Percentiles rank a stretch among this genome's conserved stretches.
These are phyloP conservation scores for Heliopora coerulea DNA, from an alignment of 92 coral and sea anemone genomes.

Conservation along the genomic window DNA sequence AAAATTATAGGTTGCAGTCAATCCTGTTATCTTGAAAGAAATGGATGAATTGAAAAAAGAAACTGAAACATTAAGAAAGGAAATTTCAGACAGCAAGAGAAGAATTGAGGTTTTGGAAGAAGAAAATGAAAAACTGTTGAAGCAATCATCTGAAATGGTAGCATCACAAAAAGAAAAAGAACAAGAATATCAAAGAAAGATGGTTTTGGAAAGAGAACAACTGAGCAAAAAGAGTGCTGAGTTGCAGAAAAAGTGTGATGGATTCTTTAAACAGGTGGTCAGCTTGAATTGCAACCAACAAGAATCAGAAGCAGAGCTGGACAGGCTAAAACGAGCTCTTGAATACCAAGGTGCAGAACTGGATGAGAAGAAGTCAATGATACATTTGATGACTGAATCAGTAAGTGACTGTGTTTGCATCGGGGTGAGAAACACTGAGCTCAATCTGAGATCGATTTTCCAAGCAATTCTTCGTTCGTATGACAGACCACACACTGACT, in stretches of 20 bases:
- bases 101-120: not conserved
- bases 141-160: too few relatives aligned
- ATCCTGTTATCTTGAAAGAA: too few relatives aligned
- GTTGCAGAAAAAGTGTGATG: slow-evolving; percentile 63
- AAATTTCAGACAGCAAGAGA: slow-evolving; percentile 27
- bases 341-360: slow-evolving; percentile 70
- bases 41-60: too few relatives aligned
- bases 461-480: too few relatives aligned
- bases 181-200: slow-evolving; percentile 59
- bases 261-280: too few relatives aligned
- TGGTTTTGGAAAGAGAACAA: slow-evolving; percentile 51
- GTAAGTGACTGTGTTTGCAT: slow-evolving; percentile 11
- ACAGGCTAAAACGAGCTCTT: slow-evolving; percentile 64
- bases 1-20: too few relatives aligned
- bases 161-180: too few relatives aligned
- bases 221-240: slow-evolving; percentile 56
- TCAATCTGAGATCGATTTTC: too few relatives aligned
- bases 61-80: too few relatives aligned
- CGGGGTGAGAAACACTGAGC: too few relatives aligned
- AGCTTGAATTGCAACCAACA: slow-evolving; percentile 53
- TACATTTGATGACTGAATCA: slow-evolving; percentile 11
- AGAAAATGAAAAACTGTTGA: too few relatives aligned
- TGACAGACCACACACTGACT: too few relatives aligned
- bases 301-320: slow-evolving; percentile 61
- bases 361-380: slow-evolving; percentile 52